These are phyloP conservation scores for Archivesica marissinica DNA, from an alignment of 1,140 invertebrate genomes.

Conservation along the genomic window DNA sequence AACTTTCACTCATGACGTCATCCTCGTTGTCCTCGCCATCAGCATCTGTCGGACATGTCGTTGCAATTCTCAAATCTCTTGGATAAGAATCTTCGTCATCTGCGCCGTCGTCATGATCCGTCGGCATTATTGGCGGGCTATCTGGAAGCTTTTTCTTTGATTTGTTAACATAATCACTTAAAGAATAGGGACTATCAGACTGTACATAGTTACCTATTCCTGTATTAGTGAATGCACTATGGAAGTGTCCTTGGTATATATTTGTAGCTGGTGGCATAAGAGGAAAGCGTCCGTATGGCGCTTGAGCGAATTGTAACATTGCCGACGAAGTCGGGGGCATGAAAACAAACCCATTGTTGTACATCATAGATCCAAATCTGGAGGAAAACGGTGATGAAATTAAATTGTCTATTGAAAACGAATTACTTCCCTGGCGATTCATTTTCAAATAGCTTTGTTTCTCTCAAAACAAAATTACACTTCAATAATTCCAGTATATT, in stretches of 20 bases:
- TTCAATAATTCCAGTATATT: constrained; percentile 5
- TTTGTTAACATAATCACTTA: constrained; percentile 4
- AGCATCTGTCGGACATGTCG: background rate
- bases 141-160: background rate
- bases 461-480: background rate
- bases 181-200: constrained; percentile 27
- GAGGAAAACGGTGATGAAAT: constrained; percentile 56
- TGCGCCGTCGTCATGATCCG: background rate
- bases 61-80: constrained; percentile 24
- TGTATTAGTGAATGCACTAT: constrained; percentile 26
- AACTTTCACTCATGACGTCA: constrained; percentile 18
- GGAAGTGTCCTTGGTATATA: constrained; percentile 15
- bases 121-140: background rate
- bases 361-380: constrained; percentile 59
- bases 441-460: background rate
- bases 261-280: background rate
- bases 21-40: constrained; percentile 9
- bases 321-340: constrained; percentile 52
- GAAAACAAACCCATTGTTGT: constrained; percentile 62
- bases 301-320: constrained; percentile 21
- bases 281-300: constrained; percentile 7
- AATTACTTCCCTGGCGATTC: constrained; percentile 53
- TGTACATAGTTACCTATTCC: constrained; percentile 7
- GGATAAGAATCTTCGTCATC: constrained; percentile 20
- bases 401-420: constrained; percentile 69